phyloP scores from a whole-genome alignment of 2,113 vertebrate species.

The Bostrychus sinensis region DNA sequence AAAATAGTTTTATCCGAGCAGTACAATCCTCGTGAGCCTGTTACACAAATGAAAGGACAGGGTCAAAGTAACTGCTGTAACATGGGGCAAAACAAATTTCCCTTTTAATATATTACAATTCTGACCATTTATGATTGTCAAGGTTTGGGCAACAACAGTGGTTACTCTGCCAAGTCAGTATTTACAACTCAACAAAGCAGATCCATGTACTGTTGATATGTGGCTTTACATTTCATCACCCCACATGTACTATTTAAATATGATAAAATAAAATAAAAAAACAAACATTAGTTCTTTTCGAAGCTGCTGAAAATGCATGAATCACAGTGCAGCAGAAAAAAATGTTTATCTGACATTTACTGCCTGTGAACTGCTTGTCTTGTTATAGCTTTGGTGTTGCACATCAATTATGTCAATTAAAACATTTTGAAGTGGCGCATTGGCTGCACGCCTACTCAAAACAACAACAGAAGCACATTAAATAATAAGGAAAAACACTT shows the following conservation, averaged over 20 bases:
- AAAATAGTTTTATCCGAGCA: not conserved
- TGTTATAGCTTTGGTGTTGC: not conserved
- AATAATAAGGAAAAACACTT: conserved; percentile 5
- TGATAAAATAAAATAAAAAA: not conserved
- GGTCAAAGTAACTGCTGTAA: not conserved
- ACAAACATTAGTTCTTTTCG: not conserved
- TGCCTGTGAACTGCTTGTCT: not conserved
- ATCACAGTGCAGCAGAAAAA: not conserved
- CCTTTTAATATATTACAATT: not conserved
- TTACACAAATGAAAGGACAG: not conserved
- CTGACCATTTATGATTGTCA: not conserved
- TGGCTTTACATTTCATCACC: no score
- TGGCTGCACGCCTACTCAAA: not conserved
- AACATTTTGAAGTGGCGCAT: conserved; percentile 4
- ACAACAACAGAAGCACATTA: conserved; percentile 16
- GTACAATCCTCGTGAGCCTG: not conserved
- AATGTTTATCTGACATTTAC: conserved; percentile 5
- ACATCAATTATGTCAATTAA: conserved; percentile 12
- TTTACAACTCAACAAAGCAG: no score
- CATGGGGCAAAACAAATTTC: not conserved
- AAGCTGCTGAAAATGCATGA: not conserved
- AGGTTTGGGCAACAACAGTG: no score
- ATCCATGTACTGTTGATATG: no score
- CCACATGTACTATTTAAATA: no score
- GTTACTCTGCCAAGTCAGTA: no score